phyloP scores from a whole-genome alignment of 2,797 vertebrate species.

The Thripadectes ignobilis region DNA sequence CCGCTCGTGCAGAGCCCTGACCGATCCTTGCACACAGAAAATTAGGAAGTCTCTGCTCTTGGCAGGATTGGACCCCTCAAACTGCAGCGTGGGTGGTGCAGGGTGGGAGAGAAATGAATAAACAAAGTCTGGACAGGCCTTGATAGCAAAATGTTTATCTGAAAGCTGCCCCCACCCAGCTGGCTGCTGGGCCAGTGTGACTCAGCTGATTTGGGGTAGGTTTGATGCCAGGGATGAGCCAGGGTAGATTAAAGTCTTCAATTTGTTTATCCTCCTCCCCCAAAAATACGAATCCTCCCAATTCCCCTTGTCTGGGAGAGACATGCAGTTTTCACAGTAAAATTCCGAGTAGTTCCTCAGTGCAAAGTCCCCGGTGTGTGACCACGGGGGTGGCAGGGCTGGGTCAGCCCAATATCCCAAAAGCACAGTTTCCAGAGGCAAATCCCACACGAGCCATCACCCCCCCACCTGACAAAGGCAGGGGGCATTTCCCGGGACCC shows the following conservation, averaged over 20 bases:
- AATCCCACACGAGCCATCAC: rapidly evolving
- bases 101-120: background rate
- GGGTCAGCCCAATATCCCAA: rapidly evolving
- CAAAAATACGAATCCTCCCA: background rate
- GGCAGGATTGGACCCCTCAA: background rate
- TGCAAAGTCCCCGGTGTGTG: rapidly evolving
- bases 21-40: rapidly evolving
- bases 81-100: rapidly evolving
- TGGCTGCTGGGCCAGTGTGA: constrained; percentile 4
- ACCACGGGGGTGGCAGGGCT: background rate
- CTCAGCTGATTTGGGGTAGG: background rate
- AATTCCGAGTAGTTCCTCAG: rapidly evolving
- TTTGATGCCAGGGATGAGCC: background rate
- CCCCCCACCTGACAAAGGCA: rapidly evolving
- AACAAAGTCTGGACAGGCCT: constrained; percentile 29
- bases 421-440: background rate
- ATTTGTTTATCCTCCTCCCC: background rate
- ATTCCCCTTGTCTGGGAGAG: background rate
- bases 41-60: background rate
- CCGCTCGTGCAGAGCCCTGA: rapidly evolving
- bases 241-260: background rate
- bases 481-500: rapidly evolving
- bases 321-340: rapidly evolving
- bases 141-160: constrained; percentile 58
- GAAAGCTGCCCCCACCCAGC: background rate